Conservation (phyloP, 2,888 invertebrate genomes). For the Cantharis rustica region DNA sequence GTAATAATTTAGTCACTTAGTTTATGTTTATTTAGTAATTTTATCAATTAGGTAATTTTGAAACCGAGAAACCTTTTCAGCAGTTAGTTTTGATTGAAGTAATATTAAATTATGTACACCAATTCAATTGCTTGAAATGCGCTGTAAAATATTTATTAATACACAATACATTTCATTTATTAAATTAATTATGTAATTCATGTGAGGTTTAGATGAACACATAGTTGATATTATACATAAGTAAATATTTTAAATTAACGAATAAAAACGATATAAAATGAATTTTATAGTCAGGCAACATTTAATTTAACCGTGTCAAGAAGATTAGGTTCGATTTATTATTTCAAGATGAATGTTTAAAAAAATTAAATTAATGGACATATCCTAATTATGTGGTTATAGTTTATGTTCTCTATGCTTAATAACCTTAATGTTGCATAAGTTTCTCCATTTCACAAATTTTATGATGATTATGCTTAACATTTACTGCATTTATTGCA, state of each 20-base stretch:
- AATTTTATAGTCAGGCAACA: neutral
- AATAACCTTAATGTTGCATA: too few species aligned
- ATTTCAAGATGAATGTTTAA: neutral
- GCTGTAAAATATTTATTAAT: neutral
- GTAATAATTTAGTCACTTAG: neutral
- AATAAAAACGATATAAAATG: too few species aligned
- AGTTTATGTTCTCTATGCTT: neutral
- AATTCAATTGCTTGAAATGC: neutral
- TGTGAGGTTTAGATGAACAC: neutral
- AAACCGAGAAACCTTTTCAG: neutral
- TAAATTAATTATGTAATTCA: neutral
- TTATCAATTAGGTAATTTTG: neutral
- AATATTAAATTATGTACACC: neutral
- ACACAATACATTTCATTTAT: neutral
- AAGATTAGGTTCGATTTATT: neutral
- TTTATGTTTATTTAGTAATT: neutral
- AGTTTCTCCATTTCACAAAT: too few species aligned
- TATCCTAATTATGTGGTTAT: neutral
- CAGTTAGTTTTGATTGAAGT: neutral
- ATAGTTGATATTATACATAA: neutral
- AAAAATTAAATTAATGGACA: neutral
- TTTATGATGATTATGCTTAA: too few species aligned
- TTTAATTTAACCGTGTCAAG: neutral
- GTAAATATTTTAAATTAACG: too few species aligned
- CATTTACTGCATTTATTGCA: too few species aligned